Evolutionary conservation across 2,888 invertebrate species (phyloP).

Genomic region (Melikaiella ostensackeni): DNA sequence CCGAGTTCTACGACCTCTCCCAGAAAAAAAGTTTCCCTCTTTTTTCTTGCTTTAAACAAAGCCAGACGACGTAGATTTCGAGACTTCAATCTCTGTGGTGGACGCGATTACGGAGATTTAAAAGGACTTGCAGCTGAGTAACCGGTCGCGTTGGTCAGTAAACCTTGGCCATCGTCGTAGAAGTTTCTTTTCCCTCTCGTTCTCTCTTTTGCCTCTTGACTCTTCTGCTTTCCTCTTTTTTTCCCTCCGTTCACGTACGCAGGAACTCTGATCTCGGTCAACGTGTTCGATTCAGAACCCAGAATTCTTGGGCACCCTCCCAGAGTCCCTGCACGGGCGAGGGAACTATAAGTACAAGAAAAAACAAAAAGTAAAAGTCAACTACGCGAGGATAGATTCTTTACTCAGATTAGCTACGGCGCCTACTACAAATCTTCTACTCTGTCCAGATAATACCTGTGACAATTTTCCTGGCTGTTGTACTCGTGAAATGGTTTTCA

Average conservation of each 20-base stretch:
- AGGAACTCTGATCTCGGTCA: slow-evolving; percentile 40
- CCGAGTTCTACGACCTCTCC: slow-evolving; percentile 18
- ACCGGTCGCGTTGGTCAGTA: slow-evolving; percentile 63
- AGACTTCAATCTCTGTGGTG: slow-evolving; percentile 58
- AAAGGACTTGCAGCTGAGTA: slow-evolving; percentile 61
- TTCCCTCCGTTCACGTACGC: slow-evolving; percentile 45
- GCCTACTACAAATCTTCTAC: slow-evolving; percentile 28
- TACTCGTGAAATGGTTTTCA: not conserved
- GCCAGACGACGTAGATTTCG: slow-evolving; percentile 57
- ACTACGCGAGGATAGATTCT: slow-evolving; percentile 32
- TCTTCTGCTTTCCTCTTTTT: slow-evolving; percentile 44
- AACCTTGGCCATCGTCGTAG: slow-evolving; percentile 63
- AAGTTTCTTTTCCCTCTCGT: slow-evolving; percentile 58
- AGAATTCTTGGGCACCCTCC: slow-evolving; percentile 26
- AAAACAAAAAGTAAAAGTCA: slow-evolving; percentile 34
- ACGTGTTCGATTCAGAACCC: slow-evolving; percentile 36
- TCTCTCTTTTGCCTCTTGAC: slow-evolving; percentile 49
- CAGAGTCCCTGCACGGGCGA: not conserved
- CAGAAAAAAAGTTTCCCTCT: not conserved
- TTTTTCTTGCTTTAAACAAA: slow-evolving; percentile 49
- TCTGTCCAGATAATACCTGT: slow-evolving; percentile 29
- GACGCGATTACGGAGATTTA: slow-evolving; percentile 62
- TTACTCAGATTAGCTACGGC: slow-evolving; percentile 26
- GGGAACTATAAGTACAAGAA: slow-evolving; percentile 14
- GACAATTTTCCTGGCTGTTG: slow-evolving; percentile 28